Conservation (phyloP, 64 coral and sea anemone genomes). For the Actinia equina region DNA sequence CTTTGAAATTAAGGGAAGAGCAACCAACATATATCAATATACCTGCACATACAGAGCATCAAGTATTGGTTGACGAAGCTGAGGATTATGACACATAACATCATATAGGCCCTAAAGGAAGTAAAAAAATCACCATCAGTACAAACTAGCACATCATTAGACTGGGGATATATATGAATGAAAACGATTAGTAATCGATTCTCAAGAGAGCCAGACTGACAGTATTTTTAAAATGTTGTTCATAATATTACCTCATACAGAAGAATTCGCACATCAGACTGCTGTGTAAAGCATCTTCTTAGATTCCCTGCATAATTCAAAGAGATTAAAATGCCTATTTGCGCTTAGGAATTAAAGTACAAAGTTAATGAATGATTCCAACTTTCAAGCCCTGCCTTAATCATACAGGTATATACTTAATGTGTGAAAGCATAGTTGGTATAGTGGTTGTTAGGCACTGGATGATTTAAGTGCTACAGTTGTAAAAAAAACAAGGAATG, state of each 20-base stretch:
- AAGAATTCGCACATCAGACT: constrained; percentile 81
- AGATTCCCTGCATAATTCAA: constrained; percentile 65
- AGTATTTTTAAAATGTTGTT: not conserved
- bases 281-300: constrained; percentile 83
- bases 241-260: constrained; percentile 73
- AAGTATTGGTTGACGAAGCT: constrained; percentile 74
- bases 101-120: constrained; percentile 64
- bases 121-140: not conserved
- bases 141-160: not conserved
- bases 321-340: too few species aligned
- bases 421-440: too few species aligned
- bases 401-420: too few species aligned
- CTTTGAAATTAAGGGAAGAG: not conserved
- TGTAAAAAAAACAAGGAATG: too few species aligned
- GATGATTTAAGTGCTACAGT: too few species aligned
- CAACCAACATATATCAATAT: not conserved
- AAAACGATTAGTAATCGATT: not conserved
- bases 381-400: not conserved
- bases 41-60: constrained; percentile 50
- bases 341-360: too few species aligned
- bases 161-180: not conserved
- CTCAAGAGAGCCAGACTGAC: too few species aligned
- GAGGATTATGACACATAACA: constrained; percentile 75
- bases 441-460: too few species aligned
- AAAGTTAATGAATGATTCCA: not conserved